These are phyloP conservation scores for Papilio machaon DNA, from an alignment of 1,140 invertebrate genomes.

Conservation along the genomic window DNA sequence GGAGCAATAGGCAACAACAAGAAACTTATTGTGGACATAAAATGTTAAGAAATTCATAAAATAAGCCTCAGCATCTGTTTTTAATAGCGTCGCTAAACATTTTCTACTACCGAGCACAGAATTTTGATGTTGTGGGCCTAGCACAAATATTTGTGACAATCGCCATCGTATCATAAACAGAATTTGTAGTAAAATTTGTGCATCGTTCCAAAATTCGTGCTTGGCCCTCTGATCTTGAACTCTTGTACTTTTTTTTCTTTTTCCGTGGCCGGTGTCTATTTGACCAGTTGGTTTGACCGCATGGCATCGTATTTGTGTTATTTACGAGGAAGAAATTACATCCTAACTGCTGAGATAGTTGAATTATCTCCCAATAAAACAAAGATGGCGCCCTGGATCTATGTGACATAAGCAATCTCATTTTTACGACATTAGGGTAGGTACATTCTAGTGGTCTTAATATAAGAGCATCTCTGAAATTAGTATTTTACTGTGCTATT, in stretches of 20 bases:
- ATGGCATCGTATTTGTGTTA: no score
- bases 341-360: not conserved
- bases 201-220: no score
- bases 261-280: no score
- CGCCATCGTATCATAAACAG: no score
- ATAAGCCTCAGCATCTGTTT: constrained; percentile 1
- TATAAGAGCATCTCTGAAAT: not conserved
- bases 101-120: not conserved
- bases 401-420: not conserved
- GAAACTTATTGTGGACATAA: not conserved
- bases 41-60: not conserved
- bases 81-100: not conserved
- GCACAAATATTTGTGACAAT: no score
- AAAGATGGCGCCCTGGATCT: not conserved
- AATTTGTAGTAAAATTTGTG: no score
- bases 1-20: not conserved
- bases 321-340: no score
- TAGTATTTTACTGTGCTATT: not conserved
- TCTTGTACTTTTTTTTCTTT: no score
- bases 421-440: not conserved
- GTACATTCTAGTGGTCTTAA: not conserved
- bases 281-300: no score
- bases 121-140: no score
- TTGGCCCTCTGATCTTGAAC: no score
- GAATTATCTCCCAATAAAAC: not conserved